A percentile compares a stretch with the other conserved stretches of the same genome.
These are phyloP conservation scores for Buceros bicornis DNA, from an alignment of 2,797 vertebrate species.

Conservation along the genomic window DNA sequence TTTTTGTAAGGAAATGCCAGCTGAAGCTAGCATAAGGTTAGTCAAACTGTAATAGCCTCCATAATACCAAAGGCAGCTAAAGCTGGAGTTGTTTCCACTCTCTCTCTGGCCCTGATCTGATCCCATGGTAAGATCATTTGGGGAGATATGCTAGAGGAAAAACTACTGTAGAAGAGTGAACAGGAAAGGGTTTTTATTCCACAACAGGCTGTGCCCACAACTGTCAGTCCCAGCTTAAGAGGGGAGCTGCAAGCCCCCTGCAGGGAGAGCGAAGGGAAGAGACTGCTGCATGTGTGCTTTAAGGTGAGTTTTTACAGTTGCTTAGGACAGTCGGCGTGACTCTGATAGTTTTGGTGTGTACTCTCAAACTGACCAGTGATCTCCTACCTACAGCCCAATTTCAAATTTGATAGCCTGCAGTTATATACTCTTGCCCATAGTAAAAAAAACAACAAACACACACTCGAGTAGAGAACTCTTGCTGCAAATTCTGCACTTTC, in stretches of 20 bases:
- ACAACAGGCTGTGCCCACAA: rapidly evolving
- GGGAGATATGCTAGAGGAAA: background rate
- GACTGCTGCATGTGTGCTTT: background rate
- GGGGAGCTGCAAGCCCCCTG: background rate
- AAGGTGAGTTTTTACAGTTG: background rate
- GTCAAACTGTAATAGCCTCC: background rate
- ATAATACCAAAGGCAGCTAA: background rate
- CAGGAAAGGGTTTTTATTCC: background rate
- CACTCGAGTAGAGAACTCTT: background rate
- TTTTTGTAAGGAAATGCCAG: background rate
- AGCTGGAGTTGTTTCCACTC: background rate
- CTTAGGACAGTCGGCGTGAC: background rate
- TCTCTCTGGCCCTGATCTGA: background rate
- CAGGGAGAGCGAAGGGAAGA: background rate
- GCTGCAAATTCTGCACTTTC: background rate
- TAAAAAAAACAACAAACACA: background rate
- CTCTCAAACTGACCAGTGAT: background rate
- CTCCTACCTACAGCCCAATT: background rate
- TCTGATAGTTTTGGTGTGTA: background rate
- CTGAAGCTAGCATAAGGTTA: background rate
- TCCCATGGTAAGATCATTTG: background rate
- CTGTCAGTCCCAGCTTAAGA: background rate
- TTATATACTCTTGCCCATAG: background rate
- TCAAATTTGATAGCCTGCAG: background rate
- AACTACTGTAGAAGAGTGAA: background rate